These are phyloP conservation scores for Drosophila subobscura DNA, from an alignment of 1,140 invertebrate species.

Conservation along the genomic window DNA sequence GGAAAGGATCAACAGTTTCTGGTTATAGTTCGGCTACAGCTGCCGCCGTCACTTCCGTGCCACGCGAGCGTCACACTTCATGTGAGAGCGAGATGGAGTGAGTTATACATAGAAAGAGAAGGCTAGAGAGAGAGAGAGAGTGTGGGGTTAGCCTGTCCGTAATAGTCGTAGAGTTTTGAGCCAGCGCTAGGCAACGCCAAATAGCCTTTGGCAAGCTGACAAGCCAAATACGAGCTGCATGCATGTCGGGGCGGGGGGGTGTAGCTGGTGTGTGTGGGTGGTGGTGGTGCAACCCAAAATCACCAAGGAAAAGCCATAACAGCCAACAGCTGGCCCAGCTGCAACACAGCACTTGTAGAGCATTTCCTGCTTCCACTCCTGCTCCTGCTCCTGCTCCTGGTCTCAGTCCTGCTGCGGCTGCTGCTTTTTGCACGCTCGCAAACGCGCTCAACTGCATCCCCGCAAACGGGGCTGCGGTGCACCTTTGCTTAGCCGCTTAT, in stretches of 20 bases:
- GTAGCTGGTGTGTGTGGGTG: not conserved
- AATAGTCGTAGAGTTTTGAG: conserved; percentile 43
- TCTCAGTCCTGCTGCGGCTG: not conserved
- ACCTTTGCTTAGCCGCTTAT: conserved; percentile 54
- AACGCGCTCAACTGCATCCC: conserved; percentile 78
- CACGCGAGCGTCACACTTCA: conserved; percentile 79
- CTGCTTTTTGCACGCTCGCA: conserved; percentile 76
- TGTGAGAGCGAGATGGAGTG: conserved; percentile 21
- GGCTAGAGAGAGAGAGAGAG: not conserved
- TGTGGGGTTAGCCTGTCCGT: conserved; percentile 17
- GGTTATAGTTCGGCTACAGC: conserved; percentile 72
- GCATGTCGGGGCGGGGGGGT: conserved; percentile 26
- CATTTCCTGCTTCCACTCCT: conserved; percentile 54
- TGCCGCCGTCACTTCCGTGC: conserved; percentile 76
- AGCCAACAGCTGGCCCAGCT: conserved; percentile 59
- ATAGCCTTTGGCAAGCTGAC: conserved; percentile 68
- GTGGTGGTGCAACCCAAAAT: conserved; percentile 2
- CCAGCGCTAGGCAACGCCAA: conserved; percentile 68
- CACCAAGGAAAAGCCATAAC: conserved; percentile 28
- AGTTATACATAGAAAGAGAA: not conserved
- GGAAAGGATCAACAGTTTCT: conserved; percentile 77
- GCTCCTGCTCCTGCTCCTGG: conserved; percentile 1
- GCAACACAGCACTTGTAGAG: conserved; percentile 76
- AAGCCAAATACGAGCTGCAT: conserved; percentile 43
- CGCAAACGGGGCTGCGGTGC: conserved; percentile 48